Conservation (phyloP, 2,113 vertebrate species). For the Melanostigma gelatinosum region DNA sequence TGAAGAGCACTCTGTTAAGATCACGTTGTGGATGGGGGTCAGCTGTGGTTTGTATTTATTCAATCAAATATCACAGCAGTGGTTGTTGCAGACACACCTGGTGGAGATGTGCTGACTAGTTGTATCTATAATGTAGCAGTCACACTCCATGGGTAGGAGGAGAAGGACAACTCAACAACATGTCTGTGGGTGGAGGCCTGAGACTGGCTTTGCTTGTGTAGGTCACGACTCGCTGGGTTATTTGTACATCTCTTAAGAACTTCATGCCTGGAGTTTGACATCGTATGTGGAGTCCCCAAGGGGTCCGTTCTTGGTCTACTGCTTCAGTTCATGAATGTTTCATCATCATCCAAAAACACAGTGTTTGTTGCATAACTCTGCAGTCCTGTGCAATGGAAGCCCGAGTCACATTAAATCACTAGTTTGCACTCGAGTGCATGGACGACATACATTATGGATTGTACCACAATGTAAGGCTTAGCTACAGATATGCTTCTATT, state of each 20-base stretch:
- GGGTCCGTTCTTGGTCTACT: background rate
- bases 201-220: background rate
- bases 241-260: background rate
- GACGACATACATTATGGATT: background rate
- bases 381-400: too few species aligned
- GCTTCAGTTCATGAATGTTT: background rate
- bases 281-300: background rate
- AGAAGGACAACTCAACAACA: background rate
- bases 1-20: too few species aligned
- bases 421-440: background rate
- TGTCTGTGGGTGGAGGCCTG: background rate
- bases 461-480: background rate
- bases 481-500: background rate
- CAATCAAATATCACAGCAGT: too few species aligned
- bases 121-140: background rate
- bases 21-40: too few species aligned
- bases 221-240: background rate
- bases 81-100: too few species aligned
- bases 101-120: too few species aligned
- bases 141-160: background rate
- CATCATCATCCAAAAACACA: background rate
- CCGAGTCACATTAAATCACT: background rate
- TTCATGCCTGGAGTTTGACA: background rate
- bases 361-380: background rate
- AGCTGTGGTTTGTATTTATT: too few species aligned